These are phyloP conservation scores for Cassiopea xamachana DNA, from an alignment of 30 jellyfish, hydroid and myxozoan species.

Conservation along the genomic window DNA sequence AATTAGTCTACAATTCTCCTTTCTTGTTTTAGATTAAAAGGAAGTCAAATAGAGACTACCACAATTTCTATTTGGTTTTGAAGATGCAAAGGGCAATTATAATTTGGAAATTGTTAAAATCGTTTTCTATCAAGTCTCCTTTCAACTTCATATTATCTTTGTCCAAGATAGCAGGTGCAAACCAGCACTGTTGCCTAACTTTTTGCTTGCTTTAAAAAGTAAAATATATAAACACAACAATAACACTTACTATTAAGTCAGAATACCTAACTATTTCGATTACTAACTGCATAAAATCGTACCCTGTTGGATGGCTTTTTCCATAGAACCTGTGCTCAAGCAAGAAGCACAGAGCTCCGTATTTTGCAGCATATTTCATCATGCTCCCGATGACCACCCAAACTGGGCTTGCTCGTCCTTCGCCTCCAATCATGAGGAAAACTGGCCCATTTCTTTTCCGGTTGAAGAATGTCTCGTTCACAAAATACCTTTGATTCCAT, in stretches of 20 bases:
- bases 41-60: too few species aligned
- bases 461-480: conserved; percentile 65
- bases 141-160: too few species aligned
- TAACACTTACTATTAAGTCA: background rate
- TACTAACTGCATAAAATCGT: background rate
- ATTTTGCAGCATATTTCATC: conserved; percentile 85
- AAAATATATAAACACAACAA: background rate
- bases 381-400: conserved; percentile 92
- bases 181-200: too few species aligned
- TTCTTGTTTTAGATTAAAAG: too few species aligned
- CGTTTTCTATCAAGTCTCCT: too few species aligned
- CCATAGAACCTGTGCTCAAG: conserved; percentile 97
- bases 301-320: conserved; percentile 95
- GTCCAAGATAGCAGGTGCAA: too few species aligned
- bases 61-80: too few species aligned
- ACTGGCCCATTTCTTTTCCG: conserved; percentile 83
- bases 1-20: too few species aligned
- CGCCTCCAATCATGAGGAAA: conserved; percentile 97
- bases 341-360: conserved; percentile 85
- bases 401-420: conserved; percentile 85
- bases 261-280: background rate
- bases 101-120: too few species aligned
- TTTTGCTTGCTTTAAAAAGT: too few species aligned
- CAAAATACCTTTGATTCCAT: conserved; percentile 89
- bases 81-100: too few species aligned